Evolutionary conservation across 2,888 invertebrate genomes (phyloP), one percentile per base, ranked within the genome.

Genomic region (Eustalomyia histrio): DNA sequence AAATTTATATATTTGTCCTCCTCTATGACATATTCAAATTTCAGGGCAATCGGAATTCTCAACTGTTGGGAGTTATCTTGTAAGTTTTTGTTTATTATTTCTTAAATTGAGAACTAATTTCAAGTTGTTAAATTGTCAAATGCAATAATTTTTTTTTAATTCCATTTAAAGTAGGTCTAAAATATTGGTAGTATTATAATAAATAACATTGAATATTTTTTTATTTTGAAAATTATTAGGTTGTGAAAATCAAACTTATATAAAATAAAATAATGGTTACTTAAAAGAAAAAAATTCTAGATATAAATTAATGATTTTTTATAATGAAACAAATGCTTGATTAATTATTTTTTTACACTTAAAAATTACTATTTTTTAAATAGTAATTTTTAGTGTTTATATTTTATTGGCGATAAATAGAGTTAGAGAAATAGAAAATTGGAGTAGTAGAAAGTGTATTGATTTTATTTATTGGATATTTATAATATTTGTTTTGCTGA

Each of bases 151-250:
- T 47, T 47, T 47, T 47, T 6, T 47, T n/a, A 14, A 14, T 39
- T 47, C 4, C 2, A 47, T n/a, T 47, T 47, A 12, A 6, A 47
- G 14, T 47, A 47, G 1, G 14, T 10, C 14, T 47, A 47, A 47
- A 47, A 47, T 39, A 39, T n/a, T 47, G 43, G n/a, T 47, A n/a
- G 43, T 47, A n/a, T 14, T 43, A 43, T n/a, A 47, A n/a, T 47
- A 47, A 47, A 47, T 47, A 47, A 47, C 43, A 43, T 6, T 2
- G 43, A 6, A 47, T 47, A n/a, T 47, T n/a, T 47, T 47, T 12
- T n/a, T 47, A 1, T 47, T 47, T 47, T n/a, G n/a, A 47, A 43
- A 7, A 39, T 12, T 39, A 39, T 14, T 43, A 10, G 4, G 14
- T 43, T 3, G 8, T 14, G 43, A 35, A 35, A 35, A 35, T 35